phyloP scores from a whole-genome alignment of 2,113 vertebrate species.

The Piprites chloris region DNA sequence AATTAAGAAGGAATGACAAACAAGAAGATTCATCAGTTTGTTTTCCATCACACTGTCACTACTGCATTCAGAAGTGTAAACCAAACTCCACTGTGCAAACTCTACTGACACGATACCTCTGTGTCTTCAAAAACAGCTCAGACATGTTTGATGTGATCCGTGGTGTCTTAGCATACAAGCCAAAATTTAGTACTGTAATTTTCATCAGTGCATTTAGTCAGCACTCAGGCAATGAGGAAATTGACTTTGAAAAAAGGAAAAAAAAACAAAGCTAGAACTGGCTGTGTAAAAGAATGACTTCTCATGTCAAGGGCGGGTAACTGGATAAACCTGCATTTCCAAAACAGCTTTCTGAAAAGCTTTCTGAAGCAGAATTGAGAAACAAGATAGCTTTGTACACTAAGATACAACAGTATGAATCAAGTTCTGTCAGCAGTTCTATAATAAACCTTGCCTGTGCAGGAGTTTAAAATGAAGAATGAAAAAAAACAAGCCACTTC shows the following conservation, averaged over 20 bases:
- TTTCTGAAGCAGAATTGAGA: slow-evolving; percentile 37
- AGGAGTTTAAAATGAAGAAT: not conserved
- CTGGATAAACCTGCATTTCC: slow-evolving; percentile 65
- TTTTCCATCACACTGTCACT: not conserved
- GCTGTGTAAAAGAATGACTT: not conserved
- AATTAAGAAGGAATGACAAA: not conserved
- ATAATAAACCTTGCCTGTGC: not conserved
- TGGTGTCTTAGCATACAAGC: not conserved
- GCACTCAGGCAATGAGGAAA: not conserved
- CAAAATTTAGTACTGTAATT: not conserved
- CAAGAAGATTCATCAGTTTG: not conserved
- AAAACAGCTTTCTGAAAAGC: slow-evolving; percentile 29
- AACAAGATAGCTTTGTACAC: slow-evolving; percentile 20
- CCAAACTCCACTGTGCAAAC: not conserved
- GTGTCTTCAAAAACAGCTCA: not conserved
- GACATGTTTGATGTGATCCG: not conserved
- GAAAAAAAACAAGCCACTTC: not conserved
- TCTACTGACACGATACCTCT: not conserved
- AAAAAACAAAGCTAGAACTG: not conserved
- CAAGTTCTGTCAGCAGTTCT: not conserved
- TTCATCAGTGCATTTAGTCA: not conserved
- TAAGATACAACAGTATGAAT: not conserved
- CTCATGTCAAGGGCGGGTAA: not conserved
- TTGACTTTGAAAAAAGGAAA: not conserved
- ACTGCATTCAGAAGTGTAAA: not conserved